A percentile compares a stretch with the other conserved stretches of the same genome.
Evolutionary conservation across 2,888 invertebrate genomes (phyloP).

Genomic region (Ligdia adustata): DNA sequence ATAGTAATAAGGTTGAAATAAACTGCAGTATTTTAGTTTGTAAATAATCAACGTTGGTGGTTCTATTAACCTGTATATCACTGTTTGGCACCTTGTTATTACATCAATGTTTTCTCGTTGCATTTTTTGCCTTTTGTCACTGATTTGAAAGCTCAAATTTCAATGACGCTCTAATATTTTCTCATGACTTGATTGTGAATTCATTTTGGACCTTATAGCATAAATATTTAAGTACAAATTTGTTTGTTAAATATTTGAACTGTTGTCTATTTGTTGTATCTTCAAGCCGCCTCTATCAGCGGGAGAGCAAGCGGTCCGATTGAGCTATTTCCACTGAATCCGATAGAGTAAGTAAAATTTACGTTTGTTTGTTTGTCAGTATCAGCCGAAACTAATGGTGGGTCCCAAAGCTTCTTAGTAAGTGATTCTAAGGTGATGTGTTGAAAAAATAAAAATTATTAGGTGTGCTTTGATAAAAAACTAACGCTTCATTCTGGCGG

Average conservation of each 20-base stretch:
- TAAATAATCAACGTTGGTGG: slow-evolving; percentile 57
- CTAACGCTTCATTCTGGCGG: neutral
- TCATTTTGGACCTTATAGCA: neutral
- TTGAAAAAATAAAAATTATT: slow-evolving; percentile 7
- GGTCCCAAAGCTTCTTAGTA: slow-evolving; percentile 62
- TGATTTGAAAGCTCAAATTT: slow-evolving; percentile 12
- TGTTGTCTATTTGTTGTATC: slow-evolving; percentile 39
- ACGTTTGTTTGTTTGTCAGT: slow-evolving; percentile 53
- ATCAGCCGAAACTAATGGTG: slow-evolving; percentile 59
- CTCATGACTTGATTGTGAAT: neutral
- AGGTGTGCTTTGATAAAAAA: slow-evolving; percentile 2
- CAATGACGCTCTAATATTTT: neutral
- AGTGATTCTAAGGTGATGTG: slow-evolving; percentile 50
- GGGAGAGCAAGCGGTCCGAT: slow-evolving; percentile 62
- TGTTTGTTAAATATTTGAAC: slow-evolving; percentile 14
- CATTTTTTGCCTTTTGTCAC: slow-evolving; percentile 20
- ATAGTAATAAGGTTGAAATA: slow-evolving; percentile 30
- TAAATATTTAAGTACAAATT: slow-evolving; percentile 22
- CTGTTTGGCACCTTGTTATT: slow-evolving; percentile 65
- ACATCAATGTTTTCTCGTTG: slow-evolving; percentile 5
- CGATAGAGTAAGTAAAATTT: slow-evolving; percentile 49
- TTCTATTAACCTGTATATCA: slow-evolving; percentile 68
- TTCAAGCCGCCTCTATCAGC: slow-evolving; percentile 54
- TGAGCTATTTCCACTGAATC: slow-evolving; percentile 65
- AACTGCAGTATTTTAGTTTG: slow-evolving; percentile 26